Conservation (phyloP, 2,888 invertebrate genomes). For the Cerceris ruficornis region DNA sequence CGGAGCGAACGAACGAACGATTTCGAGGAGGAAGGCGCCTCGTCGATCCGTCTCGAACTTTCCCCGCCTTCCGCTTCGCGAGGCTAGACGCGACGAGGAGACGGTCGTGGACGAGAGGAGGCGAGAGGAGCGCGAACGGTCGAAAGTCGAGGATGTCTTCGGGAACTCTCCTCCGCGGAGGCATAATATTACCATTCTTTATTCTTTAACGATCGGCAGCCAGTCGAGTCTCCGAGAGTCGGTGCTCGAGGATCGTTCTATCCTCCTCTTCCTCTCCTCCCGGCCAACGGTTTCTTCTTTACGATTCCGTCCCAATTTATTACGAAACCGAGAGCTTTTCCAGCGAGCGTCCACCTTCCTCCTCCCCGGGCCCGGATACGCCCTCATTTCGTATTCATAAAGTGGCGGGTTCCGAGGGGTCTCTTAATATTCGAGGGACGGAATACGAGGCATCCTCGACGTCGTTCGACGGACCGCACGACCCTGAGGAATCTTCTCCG, state of each 20-base stretch:
- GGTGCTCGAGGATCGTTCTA: conserved; percentile 30
- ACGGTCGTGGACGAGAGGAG: not conserved
- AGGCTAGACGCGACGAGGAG: not conserved
- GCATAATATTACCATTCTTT: conserved; percentile 77
- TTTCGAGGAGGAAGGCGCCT: too few species aligned
- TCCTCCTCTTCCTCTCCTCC: conserved; percentile 11
- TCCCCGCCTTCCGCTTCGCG: too few species aligned
- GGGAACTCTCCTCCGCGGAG: conserved; percentile 50
- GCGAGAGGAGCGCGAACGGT: not conserved
- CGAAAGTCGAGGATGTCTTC: conserved; percentile 24
- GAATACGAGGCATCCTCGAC: conserved; percentile 42
- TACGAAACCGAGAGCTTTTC: conserved; percentile 65
- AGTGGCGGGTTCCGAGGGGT: conserved; percentile 40
- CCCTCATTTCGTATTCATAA: conserved; percentile 68
- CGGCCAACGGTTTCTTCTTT: conserved; percentile 41
- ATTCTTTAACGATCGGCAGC: conserved; percentile 73
- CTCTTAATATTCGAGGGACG: conserved; percentile 57
- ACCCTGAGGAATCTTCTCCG: conserved; percentile 25
- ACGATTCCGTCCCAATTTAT: conserved; percentile 66
- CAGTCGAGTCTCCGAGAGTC: conserved; percentile 52
- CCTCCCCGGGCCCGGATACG: conserved; percentile 25
- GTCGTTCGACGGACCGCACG: conserved; percentile 20
- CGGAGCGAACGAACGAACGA: too few species aligned
- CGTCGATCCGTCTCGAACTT: too few species aligned
- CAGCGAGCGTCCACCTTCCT: conserved; percentile 36